A percentile compares a stretch with the other conserved stretches of the same genome.
These are phyloP conservation scores for Phallusia fumigata DNA, from an alignment of 23 tunicate species.

Conservation along the genomic window DNA sequence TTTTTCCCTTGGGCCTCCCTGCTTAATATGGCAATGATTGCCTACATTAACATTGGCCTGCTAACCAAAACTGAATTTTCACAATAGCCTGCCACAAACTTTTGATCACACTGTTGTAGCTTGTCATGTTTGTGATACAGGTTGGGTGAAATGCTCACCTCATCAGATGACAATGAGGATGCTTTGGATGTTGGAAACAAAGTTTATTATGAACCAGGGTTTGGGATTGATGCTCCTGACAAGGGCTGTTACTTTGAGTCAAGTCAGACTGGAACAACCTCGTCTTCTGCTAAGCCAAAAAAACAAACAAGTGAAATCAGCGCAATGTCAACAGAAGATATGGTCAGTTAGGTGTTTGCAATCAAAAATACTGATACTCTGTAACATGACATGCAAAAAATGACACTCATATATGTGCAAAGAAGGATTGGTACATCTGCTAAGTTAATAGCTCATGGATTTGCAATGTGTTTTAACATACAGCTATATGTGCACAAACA, in stretches of 20 bases:
- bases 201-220: constrained; percentile 22
- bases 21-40: too few species aligned
- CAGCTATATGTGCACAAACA: too few species aligned
- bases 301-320: neutral
- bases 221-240: neutral
- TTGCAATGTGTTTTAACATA: too few species aligned
- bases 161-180: constrained; percentile 4
- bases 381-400: neutral
- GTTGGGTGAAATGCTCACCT: constrained; percentile 10
- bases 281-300: neutral
- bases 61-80: too few species aligned
- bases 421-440: too few species aligned
- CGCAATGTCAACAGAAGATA: constrained; percentile 3
- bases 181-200: neutral
- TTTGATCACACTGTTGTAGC: too few species aligned
- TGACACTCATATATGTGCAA: neutral
- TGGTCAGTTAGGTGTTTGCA: neutral
- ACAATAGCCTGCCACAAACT: too few species aligned
- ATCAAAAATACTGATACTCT: neutral
- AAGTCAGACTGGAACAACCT: neutral
- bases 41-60: too few species aligned
- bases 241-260: constrained; percentile 25
- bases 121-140: neutral
- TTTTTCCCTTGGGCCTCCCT: too few species aligned
- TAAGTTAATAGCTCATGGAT: too few species aligned